Conservation (phyloP, 1,140 invertebrate species). For the Hyphantria cunea region DNA sequence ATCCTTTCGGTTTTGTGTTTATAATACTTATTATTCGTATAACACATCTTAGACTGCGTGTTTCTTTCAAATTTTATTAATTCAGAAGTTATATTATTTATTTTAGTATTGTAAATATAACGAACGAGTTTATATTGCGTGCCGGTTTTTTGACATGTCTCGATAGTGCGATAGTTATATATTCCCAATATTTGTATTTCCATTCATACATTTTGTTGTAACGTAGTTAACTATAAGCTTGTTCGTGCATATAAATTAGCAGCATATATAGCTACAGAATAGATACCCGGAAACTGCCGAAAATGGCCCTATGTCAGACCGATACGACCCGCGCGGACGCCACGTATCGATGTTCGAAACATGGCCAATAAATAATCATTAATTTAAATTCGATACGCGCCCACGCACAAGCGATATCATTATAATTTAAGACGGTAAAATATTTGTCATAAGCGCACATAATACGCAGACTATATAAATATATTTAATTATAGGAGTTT, state of each 20-base stretch:
- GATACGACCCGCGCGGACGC: slow-evolving; percentile 33
- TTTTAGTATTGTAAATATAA: no score
- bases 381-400: slow-evolving; percentile 72
- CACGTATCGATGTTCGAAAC: slow-evolving; percentile 60
- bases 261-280: slow-evolving; percentile 46
- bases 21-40: no score
- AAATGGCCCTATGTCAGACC: slow-evolving; percentile 55
- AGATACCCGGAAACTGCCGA: slow-evolving; percentile 70
- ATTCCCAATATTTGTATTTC: slow-evolving; percentile 2
- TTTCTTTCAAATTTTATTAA: background rate
- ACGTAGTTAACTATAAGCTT: slow-evolving; percentile 44
- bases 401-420: slow-evolving; percentile 58
- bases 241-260: slow-evolving; percentile 62
- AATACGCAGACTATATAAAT: slow-evolving; percentile 33
- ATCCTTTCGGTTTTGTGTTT: slow-evolving; percentile 12
- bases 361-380: slow-evolving; percentile 68
- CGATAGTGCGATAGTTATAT: no score
- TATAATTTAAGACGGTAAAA: slow-evolving; percentile 60
- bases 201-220: slow-evolving; percentile 39
- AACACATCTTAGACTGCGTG: no score
- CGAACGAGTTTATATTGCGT: no score
- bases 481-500: slow-evolving; percentile 12
- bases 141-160: no score
- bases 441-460: slow-evolving; percentile 45
- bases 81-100: background rate